Percentiles rank a stretch among this genome's conserved stretches.
Evolutionary conservation across 2,888 invertebrate species (phyloP).

Genomic region (Eustalomyia histrio): DNA sequence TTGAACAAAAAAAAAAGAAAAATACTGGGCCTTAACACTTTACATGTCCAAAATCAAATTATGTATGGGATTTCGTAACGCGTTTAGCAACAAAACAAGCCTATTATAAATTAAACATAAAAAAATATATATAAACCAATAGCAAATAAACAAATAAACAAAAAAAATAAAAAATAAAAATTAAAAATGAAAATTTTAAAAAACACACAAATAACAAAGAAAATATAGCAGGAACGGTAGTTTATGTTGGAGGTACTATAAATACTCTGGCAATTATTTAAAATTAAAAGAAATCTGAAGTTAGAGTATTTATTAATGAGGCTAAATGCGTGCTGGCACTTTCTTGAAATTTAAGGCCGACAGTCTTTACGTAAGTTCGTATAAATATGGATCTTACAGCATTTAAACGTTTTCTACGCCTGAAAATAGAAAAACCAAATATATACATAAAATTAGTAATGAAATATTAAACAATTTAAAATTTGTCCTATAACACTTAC

Average conservation of each 20-base stretch:
- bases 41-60: no score
- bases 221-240: slow-evolving; percentile 68
- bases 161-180: no score
- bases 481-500: slow-evolving; percentile 23
- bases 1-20: no score
- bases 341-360: slow-evolving; percentile 77
- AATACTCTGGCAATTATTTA: slow-evolving; percentile 33
- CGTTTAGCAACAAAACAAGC: no score
- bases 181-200: slow-evolving; percentile 27
- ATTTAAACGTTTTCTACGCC: slow-evolving; percentile 76
- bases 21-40: no score
- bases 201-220: slow-evolving; percentile 66
- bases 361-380: slow-evolving; percentile 75
- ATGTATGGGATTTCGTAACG: no score
- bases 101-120: no score
- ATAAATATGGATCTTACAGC: slow-evolving; percentile 75
- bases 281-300: slow-evolving; percentile 72
- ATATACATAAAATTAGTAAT: slow-evolving; percentile 8
- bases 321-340: slow-evolving; percentile 75
- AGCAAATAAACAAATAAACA: no score
- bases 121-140: slow-evolving; percentile 33
- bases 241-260: slow-evolving; percentile 49
- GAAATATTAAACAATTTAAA: neutral
- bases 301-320: slow-evolving; percentile 74
- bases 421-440: slow-evolving; percentile 58